These are phyloP conservation scores for Camponotus vicinus DNA, from an alignment of 1,140 invertebrate species.

Conservation along the genomic window DNA sequence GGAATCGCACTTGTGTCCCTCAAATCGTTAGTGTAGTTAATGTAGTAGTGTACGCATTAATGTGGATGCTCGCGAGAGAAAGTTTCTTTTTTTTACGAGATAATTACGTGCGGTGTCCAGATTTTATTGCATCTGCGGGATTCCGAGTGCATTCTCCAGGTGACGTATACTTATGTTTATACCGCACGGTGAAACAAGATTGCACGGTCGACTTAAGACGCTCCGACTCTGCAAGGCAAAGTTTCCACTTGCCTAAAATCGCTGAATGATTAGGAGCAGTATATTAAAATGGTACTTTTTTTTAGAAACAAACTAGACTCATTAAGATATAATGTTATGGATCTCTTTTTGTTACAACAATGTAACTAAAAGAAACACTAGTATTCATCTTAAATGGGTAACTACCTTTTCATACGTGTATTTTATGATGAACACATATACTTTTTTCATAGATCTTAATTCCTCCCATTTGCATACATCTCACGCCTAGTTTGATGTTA, in stretches of 20 bases:
- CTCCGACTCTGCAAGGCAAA: background rate
- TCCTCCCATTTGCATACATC: background rate
- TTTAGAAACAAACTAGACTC: background rate
- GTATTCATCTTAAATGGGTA: background rate
- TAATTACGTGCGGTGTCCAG: conserved; percentile 25
- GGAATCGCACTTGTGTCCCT: conserved; percentile 13
- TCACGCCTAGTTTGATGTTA: background rate
- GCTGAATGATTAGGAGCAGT: background rate
- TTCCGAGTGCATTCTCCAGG: conserved; percentile 13
- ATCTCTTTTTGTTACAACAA: background rate
- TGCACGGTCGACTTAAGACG: background rate
- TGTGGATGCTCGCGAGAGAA: background rate
- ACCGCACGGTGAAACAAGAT: background rate
- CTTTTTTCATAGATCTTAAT: background rate
- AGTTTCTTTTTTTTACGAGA: conserved; percentile 11
- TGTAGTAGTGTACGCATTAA: background rate
- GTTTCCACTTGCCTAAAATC: conserved; percentile 1
- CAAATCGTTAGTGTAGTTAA: background rate
- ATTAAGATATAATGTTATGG: background rate
- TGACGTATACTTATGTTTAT: background rate
- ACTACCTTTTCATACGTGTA: background rate
- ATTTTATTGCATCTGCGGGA: conserved; percentile 43
- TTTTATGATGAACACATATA: background rate
- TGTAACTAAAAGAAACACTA: background rate
- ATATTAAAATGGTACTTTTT: no score